Evolutionary conservation across 2,113 vertebrate species (phyloP).

Genomic region (Spea multiplicata): DNA sequence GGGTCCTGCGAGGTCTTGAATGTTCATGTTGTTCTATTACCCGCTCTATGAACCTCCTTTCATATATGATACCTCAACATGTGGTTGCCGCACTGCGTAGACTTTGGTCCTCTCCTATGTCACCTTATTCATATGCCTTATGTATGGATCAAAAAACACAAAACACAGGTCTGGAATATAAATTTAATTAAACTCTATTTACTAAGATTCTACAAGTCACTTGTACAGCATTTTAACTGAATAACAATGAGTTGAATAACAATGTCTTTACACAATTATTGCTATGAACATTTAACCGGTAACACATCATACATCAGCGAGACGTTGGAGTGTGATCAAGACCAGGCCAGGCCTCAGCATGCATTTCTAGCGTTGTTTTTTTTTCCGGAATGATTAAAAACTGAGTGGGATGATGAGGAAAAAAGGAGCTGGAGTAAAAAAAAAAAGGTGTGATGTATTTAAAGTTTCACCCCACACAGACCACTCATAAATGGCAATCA

Average conservation of each 20-base stretch:
- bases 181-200: conserved; percentile 21
- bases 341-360: not conserved
- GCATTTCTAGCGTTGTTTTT: not conserved
- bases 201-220: conserved; percentile 12
- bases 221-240: conserved; percentile 19
- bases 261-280: conserved; percentile 7
- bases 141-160: not conserved
- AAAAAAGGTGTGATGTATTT: not conserved
- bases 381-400: too few species aligned
- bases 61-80: too few species aligned
- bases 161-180: conserved; percentile 5
- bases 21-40: too few species aligned
- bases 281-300: conserved; percentile 16
- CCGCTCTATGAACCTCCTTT: too few species aligned
- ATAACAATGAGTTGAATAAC: conserved; percentile 2
- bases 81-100: too few species aligned
- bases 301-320: not conserved
- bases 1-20: too few species aligned
- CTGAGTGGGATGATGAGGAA: not conserved
- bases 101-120: too few species aligned
- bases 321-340: not conserved
- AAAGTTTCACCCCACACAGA: not conserved
- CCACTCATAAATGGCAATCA: too few species aligned
- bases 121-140: not conserved
- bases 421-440: not conserved